Percentiles rank a stretch among this genome's conserved stretches.
These are phyloP conservation scores for Euwallacea fornicatus DNA, from an alignment of 1,140 invertebrate species.

Conservation along the genomic window DNA sequence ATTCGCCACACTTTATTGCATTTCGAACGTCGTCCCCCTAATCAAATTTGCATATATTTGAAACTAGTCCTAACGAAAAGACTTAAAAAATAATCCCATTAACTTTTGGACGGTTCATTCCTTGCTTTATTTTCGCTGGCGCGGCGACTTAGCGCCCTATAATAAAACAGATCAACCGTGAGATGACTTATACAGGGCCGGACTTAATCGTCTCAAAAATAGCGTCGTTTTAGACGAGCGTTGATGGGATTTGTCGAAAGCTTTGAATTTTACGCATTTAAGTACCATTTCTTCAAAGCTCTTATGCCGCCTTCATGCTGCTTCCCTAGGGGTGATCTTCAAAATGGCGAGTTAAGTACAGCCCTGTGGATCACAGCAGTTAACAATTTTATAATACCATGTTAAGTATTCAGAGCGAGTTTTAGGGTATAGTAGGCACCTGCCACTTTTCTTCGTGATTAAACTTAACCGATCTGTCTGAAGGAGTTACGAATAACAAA, in stretches of 20 bases:
- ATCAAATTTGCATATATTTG: constrained; percentile 35
- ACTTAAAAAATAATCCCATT: constrained; percentile 35
- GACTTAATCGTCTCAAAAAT: neutral
- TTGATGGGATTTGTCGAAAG: too few relatives aligned
- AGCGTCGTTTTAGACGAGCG: too few relatives aligned
- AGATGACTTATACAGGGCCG: constrained; percentile 29
- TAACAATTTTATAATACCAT: constrained; percentile 39
- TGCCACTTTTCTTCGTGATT: constrained; percentile 40
- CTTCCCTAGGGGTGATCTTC: too few relatives aligned
- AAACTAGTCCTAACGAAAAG: constrained; percentile 27
- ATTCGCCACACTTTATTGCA: too few relatives aligned
- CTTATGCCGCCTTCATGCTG: too few relatives aligned
- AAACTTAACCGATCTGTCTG: constrained; percentile 36
- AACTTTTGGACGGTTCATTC: constrained; percentile 34
- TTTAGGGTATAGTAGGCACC: constrained; percentile 37
- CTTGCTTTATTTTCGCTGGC: constrained; percentile 33
- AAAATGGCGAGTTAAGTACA: neutral
- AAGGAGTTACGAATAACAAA: constrained; percentile 27
- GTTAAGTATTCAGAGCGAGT: constrained; percentile 37
- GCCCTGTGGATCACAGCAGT: constrained; percentile 19
- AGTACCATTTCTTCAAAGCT: too few relatives aligned
- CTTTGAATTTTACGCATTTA: too few relatives aligned
- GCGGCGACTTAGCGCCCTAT: constrained; percentile 36
- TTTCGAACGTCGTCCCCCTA: neutral
- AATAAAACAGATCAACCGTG: constrained; percentile 36